Evolutionary conservation across 2,888 invertebrate species (phyloP), one percentile per base, ranked within the genome.

Genomic region (Leptinotarsa haldemani): DNA sequence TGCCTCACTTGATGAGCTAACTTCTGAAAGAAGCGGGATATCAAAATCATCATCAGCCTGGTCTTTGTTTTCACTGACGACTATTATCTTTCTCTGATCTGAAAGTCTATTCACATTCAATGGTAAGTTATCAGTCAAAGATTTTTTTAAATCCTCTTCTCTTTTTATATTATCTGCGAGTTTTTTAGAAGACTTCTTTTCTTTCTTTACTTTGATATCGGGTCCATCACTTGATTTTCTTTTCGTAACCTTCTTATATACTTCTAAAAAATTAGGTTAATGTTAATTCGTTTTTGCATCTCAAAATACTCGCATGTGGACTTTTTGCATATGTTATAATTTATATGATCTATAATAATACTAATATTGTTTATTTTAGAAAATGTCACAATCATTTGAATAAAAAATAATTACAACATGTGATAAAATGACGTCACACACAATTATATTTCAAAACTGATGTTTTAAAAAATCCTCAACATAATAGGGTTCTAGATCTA

Each of bases 1-100:
- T 15, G 87, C 87, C 52, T 90, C 87, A 80, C 88, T 90, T 50
- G 86, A 86, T 47, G 81, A 80, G 79, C 85, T 85, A 12, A 88
- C 86, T 84, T 90, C 89, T 12, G 88, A 87, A 58, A 89, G 85
- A 64, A 88, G 87, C 22, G 89, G 89, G 77, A 89, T 88, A 84
- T 90, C 89, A 80, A 89, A 89, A 58, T 85, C 86, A 78, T 88
- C 87, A 74, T 85, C 79, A 81, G 30, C 68, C 25, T 58, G 65
- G 12, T 70, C 71, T 16, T 69, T 76, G 63, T 70, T 77, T 70
- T 80, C 79, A 71, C 78, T 75, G 80, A 85, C 78, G 22, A 86
- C 77, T 40, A 84, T 80, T 73, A 86, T 83, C 79, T 85, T 87
- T 70, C 87, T 82, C 74, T 83, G 85, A 74, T 86, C 86, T 15